phyloP scores from a whole-genome alignment of 1,140 invertebrate genomes.

The Drosophila kikkawai region DNA sequence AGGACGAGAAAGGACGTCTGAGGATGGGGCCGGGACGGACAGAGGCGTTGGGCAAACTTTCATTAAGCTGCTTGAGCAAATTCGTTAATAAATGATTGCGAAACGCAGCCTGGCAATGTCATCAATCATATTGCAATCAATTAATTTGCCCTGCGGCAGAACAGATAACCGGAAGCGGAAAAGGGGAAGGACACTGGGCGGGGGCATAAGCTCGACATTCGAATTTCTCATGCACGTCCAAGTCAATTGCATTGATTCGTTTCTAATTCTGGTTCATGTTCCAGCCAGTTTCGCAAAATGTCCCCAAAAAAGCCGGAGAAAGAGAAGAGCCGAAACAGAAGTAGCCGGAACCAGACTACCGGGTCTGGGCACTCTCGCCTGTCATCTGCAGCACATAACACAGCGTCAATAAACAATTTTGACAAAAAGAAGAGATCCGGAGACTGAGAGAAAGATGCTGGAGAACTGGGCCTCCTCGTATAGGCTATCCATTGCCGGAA shows the following conservation, averaged over 20 bases:
- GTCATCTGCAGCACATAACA: constrained; percentile 76
- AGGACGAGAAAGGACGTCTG: not conserved
- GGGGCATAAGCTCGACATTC: constrained; percentile 19
- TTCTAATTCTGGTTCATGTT: constrained; percentile 57
- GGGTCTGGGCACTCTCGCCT: constrained; percentile 42
- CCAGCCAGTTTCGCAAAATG: constrained; percentile 52
- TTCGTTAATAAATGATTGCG: constrained; percentile 75
- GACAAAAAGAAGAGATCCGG: constrained; percentile 30
- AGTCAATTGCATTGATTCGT: constrained; percentile 72
- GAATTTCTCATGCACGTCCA: constrained; percentile 68
- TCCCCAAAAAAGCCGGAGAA: constrained; percentile 44
- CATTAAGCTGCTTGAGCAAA: constrained; percentile 72
- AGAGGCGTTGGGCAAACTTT: constrained; percentile 59
- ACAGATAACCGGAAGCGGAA: constrained; percentile 14
- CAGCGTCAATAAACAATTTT: constrained; percentile 78
- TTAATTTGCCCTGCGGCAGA: constrained; percentile 60
- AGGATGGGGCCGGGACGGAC: not conserved
- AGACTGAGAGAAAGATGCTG: constrained; percentile 12
- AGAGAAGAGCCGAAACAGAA: constrained; percentile 17
- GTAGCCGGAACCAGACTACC: constrained; percentile 17
- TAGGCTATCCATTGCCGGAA: constrained; percentile 23
- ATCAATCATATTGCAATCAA: constrained; percentile 81
- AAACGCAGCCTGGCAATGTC: constrained; percentile 69
- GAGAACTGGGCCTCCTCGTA: constrained; percentile 7
- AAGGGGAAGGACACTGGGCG: not conserved